Evolutionary conservation across 2,888 invertebrate genomes (phyloP), one percentile per base, ranked within the genome.

Genomic region (Pachliopta kotzebuea): DNA sequence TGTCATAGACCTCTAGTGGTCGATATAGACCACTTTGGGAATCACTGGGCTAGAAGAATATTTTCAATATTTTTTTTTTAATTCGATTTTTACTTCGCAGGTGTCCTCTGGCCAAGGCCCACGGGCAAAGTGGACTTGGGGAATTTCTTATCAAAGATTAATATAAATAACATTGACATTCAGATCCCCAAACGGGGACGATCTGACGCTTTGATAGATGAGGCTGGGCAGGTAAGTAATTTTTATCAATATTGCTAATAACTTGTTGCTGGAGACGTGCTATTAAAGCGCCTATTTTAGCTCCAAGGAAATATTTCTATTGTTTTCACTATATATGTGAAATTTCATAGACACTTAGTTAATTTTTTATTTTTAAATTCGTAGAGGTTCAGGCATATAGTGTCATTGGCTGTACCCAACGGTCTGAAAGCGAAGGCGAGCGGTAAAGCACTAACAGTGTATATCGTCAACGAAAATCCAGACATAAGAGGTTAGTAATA

Each of bases 51-150:
- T 14, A 14, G 37, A 37, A 37, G 37, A 37, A 37, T 37, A 14
- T 37, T 14, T 37, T 37, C 11, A 37, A 37, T 37, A 14, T 14
- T 37, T 37, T 37, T 37, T 1, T 37, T 37, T 37, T 37, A 11
- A 37, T 11, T 37, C 11, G 37, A 14, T 20, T 49, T 37, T 42
- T 52, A 31, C 11, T 42, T 68, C 70, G 31, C 74, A 90, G 92
- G 92, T 70, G 84, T 92, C 0, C 74, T 95, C 1, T 95, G 95
- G 95, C 95, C 94, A 0, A 91, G 83, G 72, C 95, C 95, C 0
- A 94, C 94, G 0, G 94, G 94, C 0, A 83, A 89, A 21, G 74
- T 92, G 4, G 88, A 92, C 4, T 74, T 94, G 0, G 94, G 93
- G 0, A 92, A 91, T 63, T 87, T 84, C 69, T 78, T 94, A 42